These are phyloP conservation scores for Capricornis sumatraensis DNA, from an alignment of 2,113 vertebrate genomes.

Conservation along the genomic window DNA sequence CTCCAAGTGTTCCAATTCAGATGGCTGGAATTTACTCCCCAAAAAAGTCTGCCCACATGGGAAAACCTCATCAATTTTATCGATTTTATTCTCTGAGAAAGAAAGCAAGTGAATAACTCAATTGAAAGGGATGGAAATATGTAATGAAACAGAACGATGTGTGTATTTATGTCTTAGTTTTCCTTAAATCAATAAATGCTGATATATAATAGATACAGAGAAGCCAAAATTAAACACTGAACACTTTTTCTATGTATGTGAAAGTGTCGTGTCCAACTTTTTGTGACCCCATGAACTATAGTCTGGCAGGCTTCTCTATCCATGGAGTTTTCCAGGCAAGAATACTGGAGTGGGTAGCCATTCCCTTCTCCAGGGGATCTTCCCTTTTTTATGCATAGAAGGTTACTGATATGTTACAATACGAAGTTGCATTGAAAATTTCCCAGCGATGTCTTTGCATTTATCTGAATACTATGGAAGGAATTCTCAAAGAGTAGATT, in stretches of 20 bases:
- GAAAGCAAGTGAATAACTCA: not conserved
- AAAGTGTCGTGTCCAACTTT: not conserved
- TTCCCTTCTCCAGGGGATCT: not conserved
- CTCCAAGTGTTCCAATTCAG: not conserved
- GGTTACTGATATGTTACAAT: not conserved
- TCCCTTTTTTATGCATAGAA: not conserved
- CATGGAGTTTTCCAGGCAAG: not conserved
- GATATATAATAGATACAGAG: not conserved
- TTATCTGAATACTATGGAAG: not conserved
- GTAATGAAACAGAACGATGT: not conserved
- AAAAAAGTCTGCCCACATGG: not conserved
- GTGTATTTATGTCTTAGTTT: not conserved
- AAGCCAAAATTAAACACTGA: constrained; percentile 34
- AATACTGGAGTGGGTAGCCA: not conserved
- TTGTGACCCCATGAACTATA: not conserved
- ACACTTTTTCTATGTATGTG: not conserved
- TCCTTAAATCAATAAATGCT: not conserved
- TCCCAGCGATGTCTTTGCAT: not conserved
- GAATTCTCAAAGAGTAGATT: not conserved
- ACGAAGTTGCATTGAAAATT: not conserved
- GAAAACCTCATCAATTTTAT: not conserved
- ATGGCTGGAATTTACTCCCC: not conserved
- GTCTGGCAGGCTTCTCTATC: not conserved
- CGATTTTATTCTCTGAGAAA: not conserved
- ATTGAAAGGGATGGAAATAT: not conserved